These are phyloP conservation scores for Trematocara unimaculatum DNA, from an alignment of 2,113 vertebrate species.

Conservation along the genomic window DNA sequence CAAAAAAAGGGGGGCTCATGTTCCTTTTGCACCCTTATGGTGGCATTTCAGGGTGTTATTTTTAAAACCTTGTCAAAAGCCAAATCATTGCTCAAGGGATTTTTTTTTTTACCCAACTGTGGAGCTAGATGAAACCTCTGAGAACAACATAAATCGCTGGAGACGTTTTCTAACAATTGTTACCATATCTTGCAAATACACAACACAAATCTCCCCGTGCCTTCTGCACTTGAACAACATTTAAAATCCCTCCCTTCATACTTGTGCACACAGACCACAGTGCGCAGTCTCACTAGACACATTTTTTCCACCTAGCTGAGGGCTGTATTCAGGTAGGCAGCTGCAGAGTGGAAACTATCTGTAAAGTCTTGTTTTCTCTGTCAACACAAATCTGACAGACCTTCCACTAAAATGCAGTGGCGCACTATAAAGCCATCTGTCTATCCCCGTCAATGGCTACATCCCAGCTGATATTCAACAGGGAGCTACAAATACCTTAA, in stretches of 20 bases:
- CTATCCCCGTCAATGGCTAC: conserved; percentile 4
- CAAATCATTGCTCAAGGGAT: background rate
- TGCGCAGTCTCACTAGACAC: conserved; percentile 36
- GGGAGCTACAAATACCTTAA: conserved; percentile 6
- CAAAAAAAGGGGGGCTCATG: background rate
- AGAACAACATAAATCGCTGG: background rate
- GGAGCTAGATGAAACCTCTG: background rate
- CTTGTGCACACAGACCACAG: background rate
- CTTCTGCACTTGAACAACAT: background rate
- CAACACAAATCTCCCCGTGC: background rate
- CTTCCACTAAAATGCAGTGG: conserved; percentile 40
- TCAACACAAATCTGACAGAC: conserved; percentile 55
- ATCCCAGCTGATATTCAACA: background rate
- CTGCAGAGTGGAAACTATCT: conserved; percentile 62
- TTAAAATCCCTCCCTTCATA: background rate
- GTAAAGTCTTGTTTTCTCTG: conserved; percentile 65
- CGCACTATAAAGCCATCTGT: conserved; percentile 3
- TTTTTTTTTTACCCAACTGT: background rate
- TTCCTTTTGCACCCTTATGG: background rate
- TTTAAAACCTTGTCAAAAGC: background rate
- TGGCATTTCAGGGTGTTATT: background rate
- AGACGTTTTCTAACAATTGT: background rate
- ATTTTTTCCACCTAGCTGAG: conserved; percentile 57
- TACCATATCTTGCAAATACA: background rate
- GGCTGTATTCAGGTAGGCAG: conserved; percentile 50